Conservation (phyloP, 2,888 invertebrate genomes). For the Drosophila mayaguana region DNA sequence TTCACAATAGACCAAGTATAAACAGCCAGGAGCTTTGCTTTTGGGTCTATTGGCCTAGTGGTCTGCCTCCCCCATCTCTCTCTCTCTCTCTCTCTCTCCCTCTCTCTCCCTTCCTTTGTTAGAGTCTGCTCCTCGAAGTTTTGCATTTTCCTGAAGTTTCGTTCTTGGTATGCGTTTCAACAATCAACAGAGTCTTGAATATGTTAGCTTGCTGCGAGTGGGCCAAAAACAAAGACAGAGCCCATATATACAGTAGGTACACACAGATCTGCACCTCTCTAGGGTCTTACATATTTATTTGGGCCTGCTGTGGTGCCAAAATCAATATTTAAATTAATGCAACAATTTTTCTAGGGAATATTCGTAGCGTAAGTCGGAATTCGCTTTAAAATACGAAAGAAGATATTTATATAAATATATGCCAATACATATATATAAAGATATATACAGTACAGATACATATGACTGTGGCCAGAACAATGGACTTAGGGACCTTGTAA, state of each 20-base stretch:
- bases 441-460: constrained; percentile 14
- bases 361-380: constrained; percentile 12
- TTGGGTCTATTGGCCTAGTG: constrained; percentile 6
- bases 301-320: constrained; percentile 39
- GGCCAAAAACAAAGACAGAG: constrained; percentile 38
- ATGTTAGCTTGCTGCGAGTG: constrained; percentile 31
- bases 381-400: constrained; percentile 4
- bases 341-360: constrained; percentile 55
- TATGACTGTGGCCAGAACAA: constrained; percentile 59
- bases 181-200: constrained; percentile 50
- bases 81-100: too few species aligned
- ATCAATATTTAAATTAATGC: constrained; percentile 74
- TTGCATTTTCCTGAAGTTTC: constrained; percentile 5
- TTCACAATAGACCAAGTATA: constrained; percentile 47
- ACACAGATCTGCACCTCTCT: constrained; percentile 34
- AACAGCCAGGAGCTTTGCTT: constrained; percentile 19
- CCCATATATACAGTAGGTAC: constrained; percentile 19
- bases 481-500: constrained; percentile 71
- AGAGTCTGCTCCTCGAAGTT: constrained; percentile 3
- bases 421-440: constrained; percentile 4
- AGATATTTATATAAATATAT: constrained; percentile 14
- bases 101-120: not conserved
- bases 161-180: constrained; percentile 17
- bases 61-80: too few species aligned
- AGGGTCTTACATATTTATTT: constrained; percentile 55